These are phyloP conservation scores for Stegophylla sp. DNA, from an alignment of 2,888 invertebrate species.

Conservation along the genomic window DNA sequence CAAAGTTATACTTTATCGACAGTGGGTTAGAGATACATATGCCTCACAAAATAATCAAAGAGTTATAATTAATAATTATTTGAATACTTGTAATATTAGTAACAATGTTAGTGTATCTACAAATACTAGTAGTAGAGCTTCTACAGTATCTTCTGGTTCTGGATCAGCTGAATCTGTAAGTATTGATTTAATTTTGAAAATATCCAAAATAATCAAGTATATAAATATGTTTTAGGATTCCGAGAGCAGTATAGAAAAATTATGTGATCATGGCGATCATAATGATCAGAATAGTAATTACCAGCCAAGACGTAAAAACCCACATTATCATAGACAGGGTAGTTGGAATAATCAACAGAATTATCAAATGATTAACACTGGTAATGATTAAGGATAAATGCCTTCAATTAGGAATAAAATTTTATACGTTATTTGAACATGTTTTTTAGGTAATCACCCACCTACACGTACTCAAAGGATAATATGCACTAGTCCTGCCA, in stretches of 20 bases:
- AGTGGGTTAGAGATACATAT: conserved; percentile 72
- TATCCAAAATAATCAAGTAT: not conserved
- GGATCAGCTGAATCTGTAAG: conserved; percentile 55
- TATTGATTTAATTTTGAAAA: not conserved
- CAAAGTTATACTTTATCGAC: conserved; percentile 81
- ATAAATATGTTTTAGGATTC: conserved; percentile 61
- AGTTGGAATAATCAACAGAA: conserved; percentile 55
- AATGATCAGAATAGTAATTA: conserved; percentile 58
- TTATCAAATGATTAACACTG: conserved; percentile 47
- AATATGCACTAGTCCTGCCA: conserved; percentile 50
- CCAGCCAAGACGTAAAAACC: conserved; percentile 48
- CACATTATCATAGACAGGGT: conserved; percentile 37
- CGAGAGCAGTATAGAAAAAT: conserved; percentile 61
- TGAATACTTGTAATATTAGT: conserved; percentile 48
- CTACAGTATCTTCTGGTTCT: conserved; percentile 56
- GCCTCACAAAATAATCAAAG: conserved; percentile 62
- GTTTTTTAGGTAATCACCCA: conserved; percentile 39
- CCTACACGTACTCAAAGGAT: conserved; percentile 43
- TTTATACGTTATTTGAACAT: not conserved
- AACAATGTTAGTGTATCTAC: conserved; percentile 54
- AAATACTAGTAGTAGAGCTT: conserved; percentile 57
- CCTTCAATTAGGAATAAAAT: conserved; percentile 6
- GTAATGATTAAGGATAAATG: conserved; percentile 18
- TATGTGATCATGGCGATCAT: conserved; percentile 53
- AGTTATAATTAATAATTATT: conserved; percentile 51